Conservation (phyloP, 2,888 invertebrate species). For the Steinernema scapterisci region DNA sequence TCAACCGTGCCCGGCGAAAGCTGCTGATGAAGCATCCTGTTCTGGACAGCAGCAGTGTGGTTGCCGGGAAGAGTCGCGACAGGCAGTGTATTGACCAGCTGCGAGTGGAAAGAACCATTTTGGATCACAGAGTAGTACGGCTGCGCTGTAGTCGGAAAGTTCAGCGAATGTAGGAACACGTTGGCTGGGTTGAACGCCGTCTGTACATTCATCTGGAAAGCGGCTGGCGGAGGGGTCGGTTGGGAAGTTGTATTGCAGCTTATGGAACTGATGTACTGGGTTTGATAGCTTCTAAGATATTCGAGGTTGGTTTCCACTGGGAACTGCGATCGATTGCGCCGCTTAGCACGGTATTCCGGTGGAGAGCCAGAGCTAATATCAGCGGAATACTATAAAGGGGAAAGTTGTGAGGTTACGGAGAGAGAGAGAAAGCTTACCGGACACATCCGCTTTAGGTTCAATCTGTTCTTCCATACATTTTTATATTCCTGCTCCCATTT, state of each 20-base stretch:
- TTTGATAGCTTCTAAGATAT: neutral
- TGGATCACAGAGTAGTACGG: constrained; percentile 20
- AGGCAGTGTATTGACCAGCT: constrained; percentile 25
- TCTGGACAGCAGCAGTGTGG: neutral
- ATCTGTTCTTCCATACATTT: constrained; percentile 55
- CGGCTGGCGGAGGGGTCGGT: neutral
- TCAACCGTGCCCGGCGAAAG: no score
- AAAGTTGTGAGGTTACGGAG: neutral
- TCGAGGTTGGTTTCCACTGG: neutral
- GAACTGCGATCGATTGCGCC: neutral
- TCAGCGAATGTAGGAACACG: neutral
- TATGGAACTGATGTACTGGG: neutral
- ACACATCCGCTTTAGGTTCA: constrained; percentile 38
- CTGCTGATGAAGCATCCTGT: neutral
- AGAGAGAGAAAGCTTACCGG: neutral
- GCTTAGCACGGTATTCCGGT: neutral
- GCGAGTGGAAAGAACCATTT: constrained; percentile 27
- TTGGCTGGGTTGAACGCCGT: neutral
- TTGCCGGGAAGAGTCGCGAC: neutral
- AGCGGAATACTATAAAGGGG: neutral
- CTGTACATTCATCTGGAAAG: constrained; percentile 4
- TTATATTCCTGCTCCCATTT: constrained; percentile 61
- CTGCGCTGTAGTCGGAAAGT: neutral
- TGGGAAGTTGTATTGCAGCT: neutral
- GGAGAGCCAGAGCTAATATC: neutral